Evolutionary conservation across 1,140 invertebrate species (phyloP), one percentile per base, ranked within the genome.

Genomic region (Aradophagus sp.): DNA sequence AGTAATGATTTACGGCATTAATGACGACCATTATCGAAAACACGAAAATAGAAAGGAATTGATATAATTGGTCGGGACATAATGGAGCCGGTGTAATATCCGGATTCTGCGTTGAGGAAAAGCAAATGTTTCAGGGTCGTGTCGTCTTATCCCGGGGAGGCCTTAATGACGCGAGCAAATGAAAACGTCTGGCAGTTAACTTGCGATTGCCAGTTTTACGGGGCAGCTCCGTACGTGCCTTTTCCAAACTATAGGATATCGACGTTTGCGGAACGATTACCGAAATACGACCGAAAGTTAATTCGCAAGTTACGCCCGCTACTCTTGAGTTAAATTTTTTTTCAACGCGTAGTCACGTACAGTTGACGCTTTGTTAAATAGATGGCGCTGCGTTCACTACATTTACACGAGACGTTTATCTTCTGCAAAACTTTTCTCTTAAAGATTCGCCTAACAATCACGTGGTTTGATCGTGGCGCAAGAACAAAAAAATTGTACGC

Each of bases 171-270:
- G 61, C 55, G 47, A 48, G 72, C 68, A 78, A 77, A 80, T 78
- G 77, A 80, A 68, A 75, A 74, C 76, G 77, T 75, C 73, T 75
- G 69, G 52, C 58, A 74, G 68, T 79, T 80, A 75, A 79, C 78
- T 76, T 67, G 68, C 55, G 52, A 79, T 80, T 66, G 67, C 55
- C 59, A 59, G 67, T 74, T 77, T 80, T 80, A 79, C 53, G 68
- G 53, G 17, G 35, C n/a, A n/a, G 55, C 34, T 45, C 50, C 41
- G 42, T 71, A 77, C 71, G 73, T 77, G 67, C 68, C 19, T n/a
- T 55, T 56, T 55, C 41, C 39, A 39, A 20, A 63, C 56, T 77
- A 76, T 80, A 76, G 72, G 74, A 52, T 75, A 75, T 74, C 70
- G 69, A 59, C 59, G 44, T 71, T 69, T 73, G 48, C 72, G 56